These are phyloP conservation scores for Caenorhabditis briggsae DNA, from an alignment of 1,140 invertebrate genomes.

Conservation along the genomic window DNA sequence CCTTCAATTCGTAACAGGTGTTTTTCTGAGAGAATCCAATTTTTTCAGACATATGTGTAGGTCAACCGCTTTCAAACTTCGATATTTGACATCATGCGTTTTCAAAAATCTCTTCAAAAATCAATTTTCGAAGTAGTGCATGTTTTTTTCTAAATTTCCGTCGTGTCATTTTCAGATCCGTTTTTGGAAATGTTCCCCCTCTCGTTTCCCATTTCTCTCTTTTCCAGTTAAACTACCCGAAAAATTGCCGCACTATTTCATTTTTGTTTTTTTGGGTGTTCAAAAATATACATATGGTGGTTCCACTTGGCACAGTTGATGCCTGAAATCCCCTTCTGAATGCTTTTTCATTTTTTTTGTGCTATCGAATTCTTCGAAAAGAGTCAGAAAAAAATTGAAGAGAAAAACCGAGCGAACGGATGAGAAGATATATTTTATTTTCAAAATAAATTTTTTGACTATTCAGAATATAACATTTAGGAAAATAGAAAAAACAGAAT, in stretches of 20 bases:
- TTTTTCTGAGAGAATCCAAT: background rate
- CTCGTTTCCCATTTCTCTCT: background rate
- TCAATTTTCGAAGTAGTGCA: background rate
- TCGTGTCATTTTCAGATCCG: constrained; percentile 21
- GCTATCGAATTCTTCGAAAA: constrained; percentile 7
- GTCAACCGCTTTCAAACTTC: background rate
- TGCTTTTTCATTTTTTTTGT: constrained; percentile 6
- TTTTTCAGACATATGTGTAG: background rate
- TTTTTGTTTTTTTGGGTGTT: background rate
- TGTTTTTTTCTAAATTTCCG: background rate
- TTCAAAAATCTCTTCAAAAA: background rate
- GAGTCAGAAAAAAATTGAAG: background rate
- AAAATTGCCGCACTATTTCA: background rate
- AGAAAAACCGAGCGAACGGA: background rate
- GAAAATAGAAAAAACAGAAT: background rate
- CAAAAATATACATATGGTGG: background rate
- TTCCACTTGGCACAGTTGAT: background rate
- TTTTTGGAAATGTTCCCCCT: background rate
- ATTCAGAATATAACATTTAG: constrained; percentile 2
- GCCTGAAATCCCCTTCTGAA: background rate
- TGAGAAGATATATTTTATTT: constrained; percentile 4
- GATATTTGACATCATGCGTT: too few relatives aligned
- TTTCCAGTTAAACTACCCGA: background rate
- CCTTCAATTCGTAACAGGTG: background rate
- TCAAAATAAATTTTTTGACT: background rate